Base-by-base conservation (phyloP, 30 jellyfish, hydroid and myxozoan species). In the Hydractinia symbiolongicarpus region DNA sequence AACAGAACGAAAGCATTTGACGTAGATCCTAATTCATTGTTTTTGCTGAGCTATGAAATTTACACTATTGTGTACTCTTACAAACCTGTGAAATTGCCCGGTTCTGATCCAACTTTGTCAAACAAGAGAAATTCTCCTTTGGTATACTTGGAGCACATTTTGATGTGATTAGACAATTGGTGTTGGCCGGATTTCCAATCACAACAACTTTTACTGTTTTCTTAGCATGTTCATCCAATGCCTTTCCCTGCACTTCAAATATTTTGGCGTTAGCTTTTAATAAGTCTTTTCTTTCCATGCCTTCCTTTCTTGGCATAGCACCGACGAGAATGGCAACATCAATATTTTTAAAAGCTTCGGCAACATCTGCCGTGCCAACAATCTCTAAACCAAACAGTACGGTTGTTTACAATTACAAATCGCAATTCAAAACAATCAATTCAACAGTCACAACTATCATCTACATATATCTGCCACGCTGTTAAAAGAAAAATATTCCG, bases 101-200 rank as follows among this genome's bases (percentile, higher is more conserved):
- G 91, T 87, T 95, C 69, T 88, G 96, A 80, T 95, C 99, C 21
- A 95, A 85, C 50, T 96, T 81, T 4, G 99, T 95, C 19, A 95
- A 81, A 82, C 98, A 86, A 11, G 96, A 67, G 88, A 95, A 95
- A 86, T 95, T 95, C 82, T 88, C 96, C 79, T 90, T 90, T 19
- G 99, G 99, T 55, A 95, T 95, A 19, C 88, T 57, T 14, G 96
- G 96, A 6, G 99, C 96, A 81, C 91, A 88, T 58, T 60, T 77
- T 14, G 95, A 79, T 17, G 97, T 95, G 73, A 89, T 89, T 56
- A 89, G 90, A 67, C 99, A 95, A 83, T 95, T 95, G 77, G 99
- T 89, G 77, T 95, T 95, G 13, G 99, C 99, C 4, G 99, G 99
- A 72, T 95, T 95, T 4, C 98, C 99, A 77, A 95, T 96, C 30